Evolutionary conservation across 1,140 invertebrate genomes (phyloP).

Genomic region (Tribolium castaneum): DNA sequence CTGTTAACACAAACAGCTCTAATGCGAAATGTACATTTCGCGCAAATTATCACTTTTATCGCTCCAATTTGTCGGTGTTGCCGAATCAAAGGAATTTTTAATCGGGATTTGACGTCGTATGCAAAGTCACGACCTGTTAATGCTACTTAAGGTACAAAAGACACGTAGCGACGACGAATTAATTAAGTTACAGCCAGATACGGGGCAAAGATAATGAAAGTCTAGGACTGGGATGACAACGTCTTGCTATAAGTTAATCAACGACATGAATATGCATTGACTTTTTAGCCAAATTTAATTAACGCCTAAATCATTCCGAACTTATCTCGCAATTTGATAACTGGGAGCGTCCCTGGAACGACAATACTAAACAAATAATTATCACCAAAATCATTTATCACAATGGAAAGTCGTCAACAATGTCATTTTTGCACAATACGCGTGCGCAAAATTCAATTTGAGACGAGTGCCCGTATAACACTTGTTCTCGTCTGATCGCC

Average conservation of each 20-base stretch:
- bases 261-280: constrained; percentile 27
- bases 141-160: constrained; percentile 58
- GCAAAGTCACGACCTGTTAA: constrained; percentile 58
- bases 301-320: constrained; percentile 23
- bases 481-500: constrained; percentile 45
- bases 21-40: not conserved
- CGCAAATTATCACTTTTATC: no score
- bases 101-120: constrained; percentile 40
- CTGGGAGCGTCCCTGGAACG: not conserved
- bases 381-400: not conserved
- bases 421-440: not conserved
- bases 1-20: not conserved
- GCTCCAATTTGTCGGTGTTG: no score
- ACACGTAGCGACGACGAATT: constrained; percentile 56
- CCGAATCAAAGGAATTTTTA: constrained; percentile 7
- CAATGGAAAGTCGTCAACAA: no score
- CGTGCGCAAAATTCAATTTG: constrained; percentile 55
- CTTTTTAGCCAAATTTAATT: constrained; percentile 29
- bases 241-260: constrained; percentile 34
- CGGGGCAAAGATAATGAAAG: constrained; percentile 55
- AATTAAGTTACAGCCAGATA: constrained; percentile 58
- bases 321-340: constrained; percentile 20
- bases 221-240: constrained; percentile 28
- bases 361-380: not conserved
- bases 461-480: constrained; percentile 53